phyloP scores from a whole-genome alignment of 2,888 invertebrate genomes.

The Ecliptopera silaceata region DNA sequence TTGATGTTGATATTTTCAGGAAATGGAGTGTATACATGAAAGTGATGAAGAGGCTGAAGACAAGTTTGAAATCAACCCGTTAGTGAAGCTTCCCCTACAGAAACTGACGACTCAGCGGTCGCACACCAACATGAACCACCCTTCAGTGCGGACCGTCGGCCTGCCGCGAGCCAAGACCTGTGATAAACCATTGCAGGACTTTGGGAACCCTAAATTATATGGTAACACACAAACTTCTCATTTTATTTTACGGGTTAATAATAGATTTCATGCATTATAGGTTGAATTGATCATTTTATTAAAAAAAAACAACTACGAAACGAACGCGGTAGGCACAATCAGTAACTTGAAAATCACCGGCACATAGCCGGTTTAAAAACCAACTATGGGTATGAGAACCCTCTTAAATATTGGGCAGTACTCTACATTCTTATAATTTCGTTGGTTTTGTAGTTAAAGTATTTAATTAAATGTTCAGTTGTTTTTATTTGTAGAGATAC shows the following conservation, averaged over 20 bases:
- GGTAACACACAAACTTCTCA: slow-evolving; percentile 13
- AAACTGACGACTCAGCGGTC: slow-evolving; percentile 69
- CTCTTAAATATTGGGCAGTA: no score
- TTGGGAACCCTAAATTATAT: slow-evolving; percentile 57
- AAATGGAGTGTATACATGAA: slow-evolving; percentile 87
- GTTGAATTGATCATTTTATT: no score
- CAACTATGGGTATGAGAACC: no score
- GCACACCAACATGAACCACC: slow-evolving; percentile 72
- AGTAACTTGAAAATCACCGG: no score
- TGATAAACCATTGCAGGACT: slow-evolving; percentile 75
- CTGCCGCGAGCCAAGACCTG: slow-evolving; percentile 76
- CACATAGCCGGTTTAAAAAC: no score
- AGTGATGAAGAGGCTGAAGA: slow-evolving; percentile 85
- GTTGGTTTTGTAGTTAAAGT: no score
- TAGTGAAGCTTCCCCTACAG: slow-evolving; percentile 64
- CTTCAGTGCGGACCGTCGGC: slow-evolving; percentile 66
- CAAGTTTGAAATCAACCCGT: slow-evolving; percentile 77
- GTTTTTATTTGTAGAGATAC: no score
- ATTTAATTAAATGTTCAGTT: no score
- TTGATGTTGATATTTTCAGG: slow-evolving; percentile 62
- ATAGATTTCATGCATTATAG: no score
- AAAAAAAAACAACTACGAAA: no score
- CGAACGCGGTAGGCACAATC: no score
- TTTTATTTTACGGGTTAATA: neutral
- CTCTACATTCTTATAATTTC: no score